Evolutionary conservation across 2,113 vertebrate species (phyloP).

Genomic region (Mustelus asterias): DNA sequence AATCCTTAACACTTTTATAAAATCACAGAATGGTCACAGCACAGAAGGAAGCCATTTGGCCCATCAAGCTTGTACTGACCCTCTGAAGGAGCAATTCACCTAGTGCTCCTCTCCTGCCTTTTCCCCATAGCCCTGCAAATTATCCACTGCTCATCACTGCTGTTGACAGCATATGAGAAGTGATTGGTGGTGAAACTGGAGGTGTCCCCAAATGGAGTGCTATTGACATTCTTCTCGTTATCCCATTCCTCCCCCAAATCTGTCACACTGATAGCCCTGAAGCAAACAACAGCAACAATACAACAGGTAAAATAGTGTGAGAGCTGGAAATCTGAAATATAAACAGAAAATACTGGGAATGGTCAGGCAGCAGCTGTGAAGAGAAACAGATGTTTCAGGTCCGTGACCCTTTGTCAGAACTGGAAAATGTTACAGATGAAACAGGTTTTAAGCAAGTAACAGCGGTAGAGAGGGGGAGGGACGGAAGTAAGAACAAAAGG

Average conservation of each 20-base stretch:
- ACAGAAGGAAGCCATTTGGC: too few relatives aligned
- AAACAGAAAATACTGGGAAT: neutral
- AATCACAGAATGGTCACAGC: too few relatives aligned
- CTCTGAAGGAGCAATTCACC: too few relatives aligned
- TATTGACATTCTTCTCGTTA: neutral
- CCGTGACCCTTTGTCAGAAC: constrained; percentile 5
- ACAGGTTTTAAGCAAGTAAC: neutral
- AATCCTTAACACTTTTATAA: neutral
- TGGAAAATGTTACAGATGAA: constrained; percentile 7
- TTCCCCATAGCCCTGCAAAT: neutral
- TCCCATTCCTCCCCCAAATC: neutral
- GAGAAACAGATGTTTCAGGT: neutral
- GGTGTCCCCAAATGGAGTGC: neutral
- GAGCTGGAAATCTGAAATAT: neutral
- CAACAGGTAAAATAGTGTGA: neutral
- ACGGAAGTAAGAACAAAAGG: neutral
- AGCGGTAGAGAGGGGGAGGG: neutral
- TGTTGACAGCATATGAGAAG: neutral
- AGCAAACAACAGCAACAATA: neutral
- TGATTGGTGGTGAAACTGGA: neutral
- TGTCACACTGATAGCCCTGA: neutral
- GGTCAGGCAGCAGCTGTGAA: neutral
- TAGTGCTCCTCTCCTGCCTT: neutral
- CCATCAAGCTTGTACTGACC: too few relatives aligned
- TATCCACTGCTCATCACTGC: neutral